Evolutionary conservation across 2,888 invertebrate genomes (phyloP), one percentile per base, ranked within the genome.

Genomic region (Chironomus riparius): DNA sequence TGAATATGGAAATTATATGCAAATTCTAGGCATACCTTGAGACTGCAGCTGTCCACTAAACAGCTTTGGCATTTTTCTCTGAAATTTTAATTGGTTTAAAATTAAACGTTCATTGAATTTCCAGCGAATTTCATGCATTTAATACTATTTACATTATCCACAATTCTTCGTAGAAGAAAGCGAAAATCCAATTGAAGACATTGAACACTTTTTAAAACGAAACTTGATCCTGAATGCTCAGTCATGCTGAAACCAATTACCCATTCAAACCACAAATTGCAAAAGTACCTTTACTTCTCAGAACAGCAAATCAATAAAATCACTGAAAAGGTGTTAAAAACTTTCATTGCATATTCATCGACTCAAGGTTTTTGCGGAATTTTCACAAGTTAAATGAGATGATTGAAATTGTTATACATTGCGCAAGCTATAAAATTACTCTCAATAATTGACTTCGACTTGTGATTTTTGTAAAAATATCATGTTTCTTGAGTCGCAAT

Each of bases 261-360:
- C 47, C 70, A 50, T 22, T 70, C 38, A 38, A 38, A 38, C 38
- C 38, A 38, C 38, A 38, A 38, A 38, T 38, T 50, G n/a, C 22
- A 22, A 72, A 50, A 62, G 72, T 38, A 22, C 15, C 50, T 62
- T 61, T 38, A 38, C 10, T 72, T 72, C 72, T 61, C n/a, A 21
- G 61, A 72, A 72, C 18, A 62, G 7, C 50, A 62, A 72, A 61
- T 72, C 73, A 62, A 73, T 73, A 73, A 62, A 61, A 72, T 72
- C 61, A 72, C 38, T 72, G 22, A 24, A 68, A 69, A 69, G 47
- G 38, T 47, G 47, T 69, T 47, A 69, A 15, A 62, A 62, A 62
- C 21, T 62, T 62, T 62, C 62, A 18, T 62, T 62, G 12, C 47
- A n/a, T 15, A 68, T 47, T 69, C 18, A 47, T 47, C n/a, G 15